These are phyloP conservation scores for Corythornis cristatus DNA, from an alignment of 2,113 vertebrate genomes.

Conservation along the genomic window DNA sequence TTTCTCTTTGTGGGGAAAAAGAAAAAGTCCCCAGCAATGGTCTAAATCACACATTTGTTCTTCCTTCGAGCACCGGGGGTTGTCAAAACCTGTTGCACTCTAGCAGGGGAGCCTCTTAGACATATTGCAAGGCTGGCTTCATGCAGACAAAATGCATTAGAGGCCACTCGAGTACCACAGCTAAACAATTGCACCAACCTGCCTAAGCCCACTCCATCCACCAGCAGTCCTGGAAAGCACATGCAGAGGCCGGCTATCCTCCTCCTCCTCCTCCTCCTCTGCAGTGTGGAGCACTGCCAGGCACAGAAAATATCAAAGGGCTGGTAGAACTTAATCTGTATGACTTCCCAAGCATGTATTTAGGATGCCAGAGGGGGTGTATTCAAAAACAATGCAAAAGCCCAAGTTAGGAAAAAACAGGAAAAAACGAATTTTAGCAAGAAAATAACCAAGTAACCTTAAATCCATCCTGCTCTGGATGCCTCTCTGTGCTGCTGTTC, in stretches of 20 bases:
- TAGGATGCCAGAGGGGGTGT: not conserved
- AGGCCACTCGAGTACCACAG: not conserved
- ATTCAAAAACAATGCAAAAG: not conserved
- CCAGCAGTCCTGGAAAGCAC: not conserved
- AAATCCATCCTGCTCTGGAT: not conserved
- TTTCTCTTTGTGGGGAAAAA: not conserved
- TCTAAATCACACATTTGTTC: conserved; percentile 20
- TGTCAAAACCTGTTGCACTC: conserved; percentile 47
- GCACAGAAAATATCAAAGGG: not conserved
- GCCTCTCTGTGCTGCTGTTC: not conserved
- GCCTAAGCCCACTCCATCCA: not conserved
- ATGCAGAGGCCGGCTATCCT: not conserved
- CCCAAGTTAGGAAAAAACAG: not conserved
- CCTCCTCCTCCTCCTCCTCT: not conserved
- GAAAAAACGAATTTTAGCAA: not conserved
- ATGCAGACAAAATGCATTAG: conserved; percentile 47
- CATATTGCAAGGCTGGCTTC: conserved; percentile 6
- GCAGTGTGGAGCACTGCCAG: not conserved
- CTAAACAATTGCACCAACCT: not conserved
- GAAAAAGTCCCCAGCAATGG: not conserved
- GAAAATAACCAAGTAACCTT: not conserved
- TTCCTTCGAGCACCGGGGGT: not conserved
- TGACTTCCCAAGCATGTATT: not conserved
- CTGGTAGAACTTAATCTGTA: not conserved
- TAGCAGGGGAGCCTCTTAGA: conserved; percentile 44